Base-by-base conservation (phyloP, 2,797 vertebrate species). In the Galagoides demidoff region DNA sequence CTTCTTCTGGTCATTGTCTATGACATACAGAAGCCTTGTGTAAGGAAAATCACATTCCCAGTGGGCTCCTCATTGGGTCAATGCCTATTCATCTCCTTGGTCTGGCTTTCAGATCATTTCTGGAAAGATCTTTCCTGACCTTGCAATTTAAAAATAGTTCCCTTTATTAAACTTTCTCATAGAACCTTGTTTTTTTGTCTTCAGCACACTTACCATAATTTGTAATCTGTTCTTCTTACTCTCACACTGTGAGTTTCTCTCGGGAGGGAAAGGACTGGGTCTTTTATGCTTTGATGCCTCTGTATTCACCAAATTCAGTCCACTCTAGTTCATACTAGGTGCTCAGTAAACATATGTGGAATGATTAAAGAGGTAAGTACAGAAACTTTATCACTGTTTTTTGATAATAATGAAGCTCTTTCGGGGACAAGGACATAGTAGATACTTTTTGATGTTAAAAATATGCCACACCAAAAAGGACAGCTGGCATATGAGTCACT, bases 201-300 rank as follows among this genome's bases (percentile, higher is more conserved):
- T 52, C 6, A 57, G n/a, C 73, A 84, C 8, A 23, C 20, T 79
- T 90, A 73, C 71, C 13, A 13, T n/a, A n/a, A 55, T 83, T 95
- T 89, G 37, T 78, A 93, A 85, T 61, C 64, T 76, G n/a, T 85
- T 93, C 88, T 94, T 37, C 63, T 90, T 37, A 81, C 45, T 8
- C 25, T 11, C 85, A 78, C 13, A 76, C 52, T 90, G 17, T 63
- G 39, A 83, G 55, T 14, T 77, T 90, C 73, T 71, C 61, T 57
- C 29, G 19, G 89, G 59, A 96, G 49, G 85, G 59, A 89, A 85
- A 89, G 20, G 39, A 90, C 31, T 59, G 1, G 31, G 22, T 70
- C 63, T 70, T 66, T 85, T 83, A 70, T 37, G 9, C 27, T 34
- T 74, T 81, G 20, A 37, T 71, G 84, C 29, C 23, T 89, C 31